Conservation (phyloP, 1,140 invertebrate genomes). For the Capitella teleta region DNA sequence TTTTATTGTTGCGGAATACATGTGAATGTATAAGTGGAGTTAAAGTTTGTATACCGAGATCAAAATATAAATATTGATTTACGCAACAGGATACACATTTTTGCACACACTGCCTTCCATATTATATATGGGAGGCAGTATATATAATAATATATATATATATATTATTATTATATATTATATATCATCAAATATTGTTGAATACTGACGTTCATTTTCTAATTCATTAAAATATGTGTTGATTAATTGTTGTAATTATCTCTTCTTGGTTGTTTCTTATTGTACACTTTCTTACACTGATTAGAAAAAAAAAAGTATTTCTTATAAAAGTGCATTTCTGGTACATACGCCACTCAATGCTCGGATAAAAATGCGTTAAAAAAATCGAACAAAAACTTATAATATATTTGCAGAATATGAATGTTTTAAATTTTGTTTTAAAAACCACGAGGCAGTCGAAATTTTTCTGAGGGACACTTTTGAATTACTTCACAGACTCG, state of each 20-base stretch:
- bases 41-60: conserved; percentile 1
- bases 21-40: conserved; percentile 2
- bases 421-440: too few species aligned
- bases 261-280: not conserved
- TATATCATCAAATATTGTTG: not conserved
- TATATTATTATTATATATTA: not conserved
- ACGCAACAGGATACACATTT: not conserved
- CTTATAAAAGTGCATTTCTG: conserved; percentile 19
- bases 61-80: conserved; percentile 1
- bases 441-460: too few species aligned
- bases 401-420: too few species aligned
- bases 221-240: not conserved
- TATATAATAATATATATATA: not conserved
- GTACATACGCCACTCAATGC: not conserved
- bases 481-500: too few species aligned
- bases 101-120: not conserved
- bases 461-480: too few species aligned
- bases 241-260: not conserved
- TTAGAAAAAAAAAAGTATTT: not conserved
- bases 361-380: not conserved
- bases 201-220: not conserved
- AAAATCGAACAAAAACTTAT: too few species aligned
- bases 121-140: not conserved
- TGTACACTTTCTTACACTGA: not conserved
- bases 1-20: not conserved